These are phyloP conservation scores for Ectropis grisescens DNA, from an alignment of 1,140 invertebrate species.

Conservation along the genomic window DNA sequence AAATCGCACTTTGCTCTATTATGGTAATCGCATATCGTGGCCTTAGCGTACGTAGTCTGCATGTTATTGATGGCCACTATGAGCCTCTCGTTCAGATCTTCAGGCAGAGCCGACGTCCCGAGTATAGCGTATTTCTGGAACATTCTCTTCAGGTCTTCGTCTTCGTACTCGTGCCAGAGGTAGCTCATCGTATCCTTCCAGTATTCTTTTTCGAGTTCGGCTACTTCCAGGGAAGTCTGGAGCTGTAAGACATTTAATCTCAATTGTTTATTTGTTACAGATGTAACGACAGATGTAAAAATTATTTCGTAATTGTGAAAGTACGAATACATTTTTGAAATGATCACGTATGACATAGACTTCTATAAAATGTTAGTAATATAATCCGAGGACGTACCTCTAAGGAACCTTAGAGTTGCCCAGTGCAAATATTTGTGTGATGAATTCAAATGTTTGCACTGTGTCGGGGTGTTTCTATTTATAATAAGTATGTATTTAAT, in stretches of 20 bases:
- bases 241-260: slow-evolving; percentile 30
- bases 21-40: slow-evolving; percentile 82
- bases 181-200: slow-evolving; percentile 74
- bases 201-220: slow-evolving; percentile 59
- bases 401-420: no score
- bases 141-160: slow-evolving; percentile 74
- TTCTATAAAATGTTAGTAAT: no score
- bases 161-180: slow-evolving; percentile 74
- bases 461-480: no score
- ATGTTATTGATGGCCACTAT: slow-evolving; percentile 78
- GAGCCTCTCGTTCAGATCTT: slow-evolving; percentile 75
- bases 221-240: slow-evolving; percentile 48
- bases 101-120: slow-evolving; percentile 78
- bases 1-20: slow-evolving; percentile 78
- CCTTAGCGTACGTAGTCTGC: slow-evolving; percentile 84
- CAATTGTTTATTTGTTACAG: background rate
- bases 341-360: no score
- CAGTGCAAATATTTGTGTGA: no score
- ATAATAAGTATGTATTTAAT: no score
- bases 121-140: slow-evolving; percentile 76
- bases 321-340: no score
- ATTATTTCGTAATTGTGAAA: no score
- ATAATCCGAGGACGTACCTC: no score
- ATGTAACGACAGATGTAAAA: background rate
- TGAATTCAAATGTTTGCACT: no score